These are phyloP conservation scores for Recurvirostra avosetta DNA, from an alignment of 2,113 vertebrate species.

Conservation along the genomic window DNA sequence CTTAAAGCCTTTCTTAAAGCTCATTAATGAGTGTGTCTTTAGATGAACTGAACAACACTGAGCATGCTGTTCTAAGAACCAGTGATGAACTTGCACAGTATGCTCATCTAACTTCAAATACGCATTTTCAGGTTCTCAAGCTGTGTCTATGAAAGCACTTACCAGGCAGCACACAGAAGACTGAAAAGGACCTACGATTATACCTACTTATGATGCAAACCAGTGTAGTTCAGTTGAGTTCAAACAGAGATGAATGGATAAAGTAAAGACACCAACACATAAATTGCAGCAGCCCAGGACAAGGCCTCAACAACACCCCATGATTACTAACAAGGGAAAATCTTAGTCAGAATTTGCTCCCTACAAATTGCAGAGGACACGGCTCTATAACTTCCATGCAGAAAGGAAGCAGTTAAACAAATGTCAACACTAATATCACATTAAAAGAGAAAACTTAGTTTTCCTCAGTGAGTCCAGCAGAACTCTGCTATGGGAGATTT, in stretches of 20 bases:
- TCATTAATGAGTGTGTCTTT: not conserved
- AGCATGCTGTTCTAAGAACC: not conserved
- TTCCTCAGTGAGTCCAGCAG: not conserved
- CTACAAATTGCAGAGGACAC: not conserved
- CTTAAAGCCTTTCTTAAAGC: not conserved
- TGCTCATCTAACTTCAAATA: not conserved
- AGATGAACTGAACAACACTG: not conserved
- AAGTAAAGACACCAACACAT: not conserved
- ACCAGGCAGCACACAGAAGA: not conserved
- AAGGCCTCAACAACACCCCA: accelerated
- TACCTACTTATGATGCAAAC: not conserved
- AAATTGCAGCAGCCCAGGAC: not conserved
- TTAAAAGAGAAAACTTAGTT: not conserved
- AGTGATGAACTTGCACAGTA: not conserved
- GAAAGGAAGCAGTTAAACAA: not conserved
- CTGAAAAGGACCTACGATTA: not conserved
- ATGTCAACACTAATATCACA: not conserved
- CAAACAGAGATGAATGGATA: not conserved
- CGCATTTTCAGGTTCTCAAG: not conserved
- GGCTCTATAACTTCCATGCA: not conserved
- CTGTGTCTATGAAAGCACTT: not conserved
- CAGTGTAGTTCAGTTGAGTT: not conserved
- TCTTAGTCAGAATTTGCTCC: not conserved
- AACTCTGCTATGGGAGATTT: not conserved
- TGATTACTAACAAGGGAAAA: not conserved